These are phyloP conservation scores for Pomacea canaliculata DNA, from an alignment of 2,888 invertebrate species.

Conservation along the genomic window DNA sequence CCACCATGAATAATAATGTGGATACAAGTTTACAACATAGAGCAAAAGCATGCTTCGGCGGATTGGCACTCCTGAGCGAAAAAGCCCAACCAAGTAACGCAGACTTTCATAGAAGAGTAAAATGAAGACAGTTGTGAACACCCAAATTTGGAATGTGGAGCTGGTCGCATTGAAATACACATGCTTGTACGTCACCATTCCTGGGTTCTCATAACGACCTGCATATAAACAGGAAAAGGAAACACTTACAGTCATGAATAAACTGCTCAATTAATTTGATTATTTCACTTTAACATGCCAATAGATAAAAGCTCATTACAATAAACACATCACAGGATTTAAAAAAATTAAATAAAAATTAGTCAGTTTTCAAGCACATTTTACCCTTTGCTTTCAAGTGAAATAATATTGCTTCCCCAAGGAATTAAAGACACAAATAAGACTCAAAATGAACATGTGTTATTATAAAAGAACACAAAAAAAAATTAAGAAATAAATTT, in stretches of 20 bases:
- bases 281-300: too few relatives aligned
- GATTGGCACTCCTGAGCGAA: constrained; percentile 37
- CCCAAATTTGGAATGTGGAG: constrained; percentile 63
- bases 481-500: too few relatives aligned
- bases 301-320: too few relatives aligned
- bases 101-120: constrained; percentile 63
- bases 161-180: constrained; percentile 67
- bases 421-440: too few relatives aligned
- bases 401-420: too few relatives aligned
- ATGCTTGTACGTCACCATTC: constrained; percentile 64
- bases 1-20: constrained; percentile 70
- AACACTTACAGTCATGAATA: background rate
- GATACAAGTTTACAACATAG: constrained; percentile 62
- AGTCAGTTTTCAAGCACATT: too few relatives aligned
- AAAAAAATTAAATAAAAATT: too few relatives aligned
- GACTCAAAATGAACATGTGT: too few relatives aligned
- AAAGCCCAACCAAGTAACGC: constrained; percentile 57
- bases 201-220: constrained; percentile 62
- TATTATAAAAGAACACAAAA: too few relatives aligned
- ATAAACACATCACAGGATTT: too few relatives aligned
- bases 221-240: background rate
- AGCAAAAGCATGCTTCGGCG: constrained; percentile 59
- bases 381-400: too few relatives aligned
- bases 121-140: constrained; percentile 58
- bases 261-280: too few relatives aligned